These are phyloP conservation scores for Spilogale gracilis DNA, from an alignment of 2,113 vertebrate genomes.

Conservation along the genomic window DNA sequence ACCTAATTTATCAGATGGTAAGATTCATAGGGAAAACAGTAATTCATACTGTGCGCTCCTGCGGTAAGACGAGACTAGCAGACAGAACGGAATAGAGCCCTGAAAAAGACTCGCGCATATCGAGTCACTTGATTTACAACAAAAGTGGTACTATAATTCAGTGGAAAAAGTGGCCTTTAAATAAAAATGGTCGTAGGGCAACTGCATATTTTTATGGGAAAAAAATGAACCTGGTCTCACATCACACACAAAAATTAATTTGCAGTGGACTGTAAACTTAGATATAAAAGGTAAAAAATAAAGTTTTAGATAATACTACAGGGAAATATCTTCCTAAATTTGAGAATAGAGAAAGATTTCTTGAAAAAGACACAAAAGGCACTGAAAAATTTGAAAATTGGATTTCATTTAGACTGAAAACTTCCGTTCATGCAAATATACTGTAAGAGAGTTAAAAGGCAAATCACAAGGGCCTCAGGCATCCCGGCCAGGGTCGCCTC, in stretches of 20 bases:
- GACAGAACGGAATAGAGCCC: neutral
- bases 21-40: neutral
- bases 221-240: neutral
- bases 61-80: neutral
- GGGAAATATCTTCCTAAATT: neutral
- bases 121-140: neutral
- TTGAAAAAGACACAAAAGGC: neutral
- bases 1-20: neutral
- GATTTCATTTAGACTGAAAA: neutral
- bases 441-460: neutral
- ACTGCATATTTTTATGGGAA: neutral
- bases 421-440: neutral
- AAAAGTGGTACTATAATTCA: neutral
- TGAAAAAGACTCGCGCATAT: neutral
- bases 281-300: neutral
- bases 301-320: neutral
- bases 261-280: neutral
- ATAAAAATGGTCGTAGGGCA: neutral
- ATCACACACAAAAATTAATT: neutral
- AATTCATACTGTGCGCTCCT: neutral
- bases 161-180: neutral
- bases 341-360: neutral
- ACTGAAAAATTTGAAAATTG: neutral
- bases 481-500: too few species aligned
- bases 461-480: too few species aligned